Evolutionary conservation across 2,888 invertebrate species (phyloP), one percentile per base, ranked within the genome.

Genomic region (Acanthosepion esculentum): DNA sequence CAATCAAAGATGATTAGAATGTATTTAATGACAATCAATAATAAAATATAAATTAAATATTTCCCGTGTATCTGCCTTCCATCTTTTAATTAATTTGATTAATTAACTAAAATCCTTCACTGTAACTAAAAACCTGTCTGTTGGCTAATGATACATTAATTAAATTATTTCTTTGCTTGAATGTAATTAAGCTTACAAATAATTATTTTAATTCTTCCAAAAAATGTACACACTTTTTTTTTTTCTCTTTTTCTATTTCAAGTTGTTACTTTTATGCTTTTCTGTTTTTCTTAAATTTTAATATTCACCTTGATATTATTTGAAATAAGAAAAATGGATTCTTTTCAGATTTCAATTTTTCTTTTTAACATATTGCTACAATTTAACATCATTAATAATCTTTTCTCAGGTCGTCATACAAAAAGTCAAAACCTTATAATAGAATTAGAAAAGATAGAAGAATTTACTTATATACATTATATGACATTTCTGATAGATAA

Each of bases 11-110:
- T 33, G n/a, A 78, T 78, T 78, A 78, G 10, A 33, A 33, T 78
- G n/a, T 78, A 78, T 78, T 78, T 78, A 78, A 33, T 78, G 78
- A 78, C 33, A n/a, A 33, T 78, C n/a, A 78, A 78, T 78, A 78
- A 78, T 78, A 78, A 78, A 78, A n/a, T 78, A n/a, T 78, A 33
- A 78, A 78, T 78, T 78, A n/a, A 78, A 78, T 78, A 78, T 78
- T 78, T 33, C 78, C n/a, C 15, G 78, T 59, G 55, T 55, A 55
- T 78, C 78, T 78, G 78, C 33, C 78, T 78, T 78, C 78, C 78
- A 78, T 78, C 78, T 78, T 78, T 78, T 78, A 78, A 78, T 78
- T 78, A 78, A 78, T n/a, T 78, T 78, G 78, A 78, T 78, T 78
- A 78, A 78, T 78, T 78, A 78, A 78, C 33, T 78, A n/a, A 78